These are phyloP conservation scores for Xenopus tropicalis DNA, from an alignment of 2,113 vertebrate species.

Conservation along the genomic window DNA sequence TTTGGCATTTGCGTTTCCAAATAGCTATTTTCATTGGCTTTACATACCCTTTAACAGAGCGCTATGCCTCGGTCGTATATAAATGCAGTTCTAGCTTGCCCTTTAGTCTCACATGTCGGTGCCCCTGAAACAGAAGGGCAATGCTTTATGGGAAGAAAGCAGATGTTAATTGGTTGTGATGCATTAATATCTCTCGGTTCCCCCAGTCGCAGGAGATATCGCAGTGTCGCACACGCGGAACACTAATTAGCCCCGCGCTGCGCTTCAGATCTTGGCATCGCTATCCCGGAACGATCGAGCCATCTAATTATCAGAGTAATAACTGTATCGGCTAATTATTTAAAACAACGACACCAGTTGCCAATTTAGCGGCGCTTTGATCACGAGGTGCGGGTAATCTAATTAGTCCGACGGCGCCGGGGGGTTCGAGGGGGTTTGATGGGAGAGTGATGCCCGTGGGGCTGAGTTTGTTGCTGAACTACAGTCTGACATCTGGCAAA, in stretches of 20 bases:
- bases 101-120: background rate
- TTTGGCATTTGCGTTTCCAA: too few relatives aligned
- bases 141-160: background rate
- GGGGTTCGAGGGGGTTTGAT: too few relatives aligned
- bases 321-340: slow-evolving; percentile 4
- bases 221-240: background rate
- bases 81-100: too few relatives aligned
- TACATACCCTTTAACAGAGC: too few relatives aligned
- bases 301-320: background rate
- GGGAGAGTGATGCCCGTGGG: too few relatives aligned
- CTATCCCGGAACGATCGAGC: background rate
- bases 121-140: background rate
- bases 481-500: too few relatives aligned
- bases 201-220: background rate
- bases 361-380: slow-evolving; percentile 1
- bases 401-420: background rate
- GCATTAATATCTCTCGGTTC: background rate
- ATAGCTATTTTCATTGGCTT: too few relatives aligned
- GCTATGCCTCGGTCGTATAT: too few relatives aligned
- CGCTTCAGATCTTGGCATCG: background rate
- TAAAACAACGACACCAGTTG: slow-evolving; percentile 1
- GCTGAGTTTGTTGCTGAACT: too few relatives aligned
- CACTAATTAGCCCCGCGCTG: background rate
- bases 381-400: slow-evolving; percentile 4
- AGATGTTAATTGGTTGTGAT: background rate